phyloP scores from a whole-genome alignment of 1,140 invertebrate species.

The Dufourea novaeangliae region DNA sequence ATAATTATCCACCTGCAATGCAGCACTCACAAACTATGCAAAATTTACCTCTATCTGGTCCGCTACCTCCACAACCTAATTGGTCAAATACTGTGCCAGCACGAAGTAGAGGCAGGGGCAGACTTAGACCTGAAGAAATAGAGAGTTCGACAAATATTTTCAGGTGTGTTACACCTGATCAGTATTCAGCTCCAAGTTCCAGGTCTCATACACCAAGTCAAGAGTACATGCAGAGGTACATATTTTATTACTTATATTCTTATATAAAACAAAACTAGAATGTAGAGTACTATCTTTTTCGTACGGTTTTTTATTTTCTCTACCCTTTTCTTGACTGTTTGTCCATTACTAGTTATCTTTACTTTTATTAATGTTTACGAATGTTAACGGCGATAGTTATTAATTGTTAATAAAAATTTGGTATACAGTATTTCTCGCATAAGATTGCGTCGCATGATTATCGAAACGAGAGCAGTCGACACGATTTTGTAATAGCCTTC shows the following conservation, averaged over 20 bases:
- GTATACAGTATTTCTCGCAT: no score
- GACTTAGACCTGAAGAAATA: conserved; percentile 78
- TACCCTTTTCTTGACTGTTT: no score
- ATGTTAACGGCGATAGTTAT: no score
- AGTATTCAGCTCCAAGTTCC: conserved; percentile 80
- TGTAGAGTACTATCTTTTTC: no score
- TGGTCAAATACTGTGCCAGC: conserved; percentile 82
- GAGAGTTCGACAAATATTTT: conserved; percentile 70
- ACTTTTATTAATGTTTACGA: no score
- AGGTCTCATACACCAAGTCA: conserved; percentile 82
- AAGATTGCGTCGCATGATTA: no score
- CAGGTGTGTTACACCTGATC: conserved; percentile 82
- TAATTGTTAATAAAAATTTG: no score
- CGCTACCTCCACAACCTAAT: conserved; percentile 68
- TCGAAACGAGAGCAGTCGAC: no score
- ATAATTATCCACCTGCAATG: conserved; percentile 68
- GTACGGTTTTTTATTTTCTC: no score
- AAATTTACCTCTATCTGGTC: conserved; percentile 71
- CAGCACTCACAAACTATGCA: conserved; percentile 77
- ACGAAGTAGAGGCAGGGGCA: conserved; percentile 81
- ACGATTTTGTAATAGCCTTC: no score
- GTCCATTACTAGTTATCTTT: no score
- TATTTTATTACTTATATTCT: not conserved
- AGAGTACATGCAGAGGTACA: conserved; percentile 76
- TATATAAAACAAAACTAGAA: conserved; percentile 1